Base-by-base conservation (phyloP, 2,888 invertebrate species). In the Rutpela maculata region DNA sequence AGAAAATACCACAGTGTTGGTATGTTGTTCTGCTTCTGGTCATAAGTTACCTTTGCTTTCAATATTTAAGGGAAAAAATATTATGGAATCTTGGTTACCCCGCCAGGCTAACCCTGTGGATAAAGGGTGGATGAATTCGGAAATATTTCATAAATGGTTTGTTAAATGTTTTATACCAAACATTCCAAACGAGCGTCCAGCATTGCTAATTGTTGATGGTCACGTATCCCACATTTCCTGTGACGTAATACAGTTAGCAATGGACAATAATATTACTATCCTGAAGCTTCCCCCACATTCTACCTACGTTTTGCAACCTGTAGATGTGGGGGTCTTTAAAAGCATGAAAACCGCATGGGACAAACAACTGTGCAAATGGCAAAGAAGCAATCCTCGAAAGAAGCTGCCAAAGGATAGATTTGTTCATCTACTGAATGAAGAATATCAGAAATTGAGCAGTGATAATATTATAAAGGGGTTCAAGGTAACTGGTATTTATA, bases 21-120 rank as follows among this genome's bases (percentile, higher is more conserved):
- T 63, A n/a, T 19, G 9, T 57, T 76, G 35, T 43, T 66, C 38
- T 55, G 59, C 22, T 66, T 70, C 18, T n/a, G 35, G 43, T 6
- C 62, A 62, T 4, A 71, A 31, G 10, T 17, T 78, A n/a, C 65
- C 78, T 12, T 17, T 76, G 9, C 31, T 78, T 5, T 55, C 50
- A 10, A 57, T 79, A 12, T 79, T 77, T 50, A 77, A 79, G 56
- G 74, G 71, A 11, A 74, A 77, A 75, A 67, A 70, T 70, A 55
- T 1, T n/a, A n/a, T n/a, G n/a, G n/a, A n/a, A n/a, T n/a, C n/a
- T n/a, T n/a, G n/a, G n/a, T n/a, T n/a, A n/a, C n/a, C n/a, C n/a
- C n/a, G n/a, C n/a, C n/a, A n/a, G n/a, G n/a, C n/a, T n/a, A n/a
- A n/a, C n/a, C n/a, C n/a, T n/a, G n/a, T n/a, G n/a, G n/a, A n/a